phyloP scores from a whole-genome alignment of 2,888 invertebrate species.

The Ectemnius cavifrons region DNA sequence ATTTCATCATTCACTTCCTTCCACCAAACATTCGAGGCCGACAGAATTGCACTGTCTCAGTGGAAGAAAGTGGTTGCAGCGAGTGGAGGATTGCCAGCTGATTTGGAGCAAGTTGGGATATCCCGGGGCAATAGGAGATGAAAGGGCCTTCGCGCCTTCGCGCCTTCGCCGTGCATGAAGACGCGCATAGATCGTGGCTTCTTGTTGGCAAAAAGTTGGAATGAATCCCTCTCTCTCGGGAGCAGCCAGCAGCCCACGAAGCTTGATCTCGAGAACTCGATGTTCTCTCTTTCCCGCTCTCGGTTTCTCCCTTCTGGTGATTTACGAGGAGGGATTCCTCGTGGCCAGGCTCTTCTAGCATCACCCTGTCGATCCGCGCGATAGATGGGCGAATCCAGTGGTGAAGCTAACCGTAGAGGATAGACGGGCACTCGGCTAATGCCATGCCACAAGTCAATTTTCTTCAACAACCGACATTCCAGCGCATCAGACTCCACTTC shows the following conservation, averaged over 20 bases:
- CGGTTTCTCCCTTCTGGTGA: slow-evolving; percentile 41
- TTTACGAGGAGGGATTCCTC: slow-evolving; percentile 59
- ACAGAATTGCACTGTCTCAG: too few relatives aligned
- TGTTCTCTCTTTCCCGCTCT: slow-evolving; percentile 4
- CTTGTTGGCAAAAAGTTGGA: slow-evolving; percentile 4
- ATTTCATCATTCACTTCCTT: too few relatives aligned
- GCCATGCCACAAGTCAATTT: slow-evolving; percentile 47
- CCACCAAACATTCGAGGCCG: too few relatives aligned
- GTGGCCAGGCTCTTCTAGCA: slow-evolving; percentile 35
- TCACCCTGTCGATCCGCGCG: slow-evolving; percentile 49
- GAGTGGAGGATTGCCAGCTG: too few relatives aligned
- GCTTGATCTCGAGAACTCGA: too few relatives aligned
- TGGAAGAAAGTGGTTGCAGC: too few relatives aligned
- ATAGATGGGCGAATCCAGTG: slow-evolving; percentile 53
- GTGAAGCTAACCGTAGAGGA: slow-evolving; percentile 10
- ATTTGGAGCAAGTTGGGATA: too few relatives aligned
- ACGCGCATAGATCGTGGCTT: neutral
- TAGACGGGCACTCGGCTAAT: slow-evolving; percentile 45
- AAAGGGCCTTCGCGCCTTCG: too few relatives aligned
- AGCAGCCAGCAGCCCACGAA: neutral
- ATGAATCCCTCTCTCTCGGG: slow-evolving; percentile 6
- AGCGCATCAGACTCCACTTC: neutral
- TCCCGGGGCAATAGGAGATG: too few relatives aligned
- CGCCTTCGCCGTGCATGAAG: neutral
- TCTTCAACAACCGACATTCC: slow-evolving; percentile 17